Base-by-base conservation (phyloP, 2,888 invertebrate species). In the Lasioglossum morio region DNA sequence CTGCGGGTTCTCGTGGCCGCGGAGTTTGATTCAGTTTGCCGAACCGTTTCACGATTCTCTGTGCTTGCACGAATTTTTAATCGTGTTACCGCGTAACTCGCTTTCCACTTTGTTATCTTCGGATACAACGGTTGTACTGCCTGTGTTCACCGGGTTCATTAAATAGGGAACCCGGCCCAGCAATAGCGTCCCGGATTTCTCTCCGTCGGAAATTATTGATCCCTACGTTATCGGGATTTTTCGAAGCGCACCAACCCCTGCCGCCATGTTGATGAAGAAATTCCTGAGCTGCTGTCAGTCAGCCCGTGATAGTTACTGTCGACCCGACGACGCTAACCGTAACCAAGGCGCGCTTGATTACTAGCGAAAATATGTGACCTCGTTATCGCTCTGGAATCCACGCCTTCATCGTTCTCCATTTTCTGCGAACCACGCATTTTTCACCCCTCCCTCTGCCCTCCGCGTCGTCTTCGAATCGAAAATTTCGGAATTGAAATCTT, bases 201-300 rank as follows among this genome's bases (percentile, higher is more conserved):
- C 78, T 81, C 79, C 78, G 34, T 23, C 40, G 60, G 88, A 88
- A 87, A 82, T 85, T 85, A 85, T 77, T 23, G 82, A 82, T 75
- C 48, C 76, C 23, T 16, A 53, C 70, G 75, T 63, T 81, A 88
- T 88, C 86, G 88, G 78, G 80, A 70, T 77, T 86, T 57, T 82
- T 83, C 83, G 77, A 85, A 57, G 53, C 85, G 63, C 30, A 40
- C 37, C 19, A 30, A 16, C 34, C 12, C 14, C 34, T 4, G 7
- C 23, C 16, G 37, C 14, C 23, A 10, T 76, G 80, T 79, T 88
- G 82, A 88, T 86, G 86, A 88, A 86, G 88, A 88, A 88, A 88
- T 88, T 88, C 88, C 88, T 84, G 80, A 72, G 76, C 40, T 30
- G 74, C 40, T 77, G 88, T 79, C 88, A 80, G 73, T 88, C 78